Evolutionary conservation across 2,113 vertebrate genomes (phyloP), one percentile per base, ranked within the genome.

Genomic region (Laticauda colubrina): DNA sequence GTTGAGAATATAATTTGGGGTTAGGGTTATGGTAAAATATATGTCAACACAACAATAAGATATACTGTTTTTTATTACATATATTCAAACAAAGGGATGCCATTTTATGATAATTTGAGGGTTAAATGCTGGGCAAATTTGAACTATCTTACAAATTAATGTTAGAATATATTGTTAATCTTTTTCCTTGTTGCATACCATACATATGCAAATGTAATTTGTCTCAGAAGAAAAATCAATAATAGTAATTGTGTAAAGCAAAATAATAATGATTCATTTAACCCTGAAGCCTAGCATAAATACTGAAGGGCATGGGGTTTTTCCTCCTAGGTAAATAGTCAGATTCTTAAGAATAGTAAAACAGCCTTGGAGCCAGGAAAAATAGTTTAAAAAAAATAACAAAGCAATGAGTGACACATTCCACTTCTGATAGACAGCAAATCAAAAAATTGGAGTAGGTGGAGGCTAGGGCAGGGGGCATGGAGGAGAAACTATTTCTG

Each of bases 401-500:
- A 93, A 92, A 96, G 95, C 95, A 95, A 91, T 75, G 93, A 96
- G 92, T 94, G 94, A 87, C 93, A 75, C 53, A 89, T 93, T 91
- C 15, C 81, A 90, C 3, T 95, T 94, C 86, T 91, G 93, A 95
- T 86, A 88, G 85, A 88, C 61, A 94, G 90, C 93, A 96, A 93
- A 93, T 96, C 88, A 81, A 92, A 91, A 96, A 96, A 95, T 94
- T 92, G 93, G 12, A 53, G 64, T 69, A 5, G n/a, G 34, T 54
- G 95, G 2, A 54, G 75, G 34, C 18, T 81, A 81, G 34, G 75
- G 34, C 75, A 43, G 75, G 75, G 75, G 75, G 75, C 34, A 81
- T 21, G 92, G 93, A 89, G 91, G 92, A 93, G 55, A 89, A 94
- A 20, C 94, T 12, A 95, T 95, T 91, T 97, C 88, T 94, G 89